phyloP scores from a whole-genome alignment of 2,113 vertebrate genomes.

The Tetrao urogallus region DNA sequence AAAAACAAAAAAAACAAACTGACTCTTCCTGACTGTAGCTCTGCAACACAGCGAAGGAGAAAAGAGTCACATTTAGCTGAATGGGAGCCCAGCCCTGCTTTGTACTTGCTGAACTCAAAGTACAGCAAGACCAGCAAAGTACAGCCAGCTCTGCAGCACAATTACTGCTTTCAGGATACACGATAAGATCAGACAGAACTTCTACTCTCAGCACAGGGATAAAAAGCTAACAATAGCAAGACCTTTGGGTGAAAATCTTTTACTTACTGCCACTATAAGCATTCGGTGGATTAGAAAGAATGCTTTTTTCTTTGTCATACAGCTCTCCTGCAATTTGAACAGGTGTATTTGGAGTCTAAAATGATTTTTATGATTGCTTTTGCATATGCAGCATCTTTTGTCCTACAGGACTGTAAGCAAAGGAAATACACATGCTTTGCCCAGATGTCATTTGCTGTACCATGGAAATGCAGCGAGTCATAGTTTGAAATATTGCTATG shows the following conservation, averaged over 20 bases:
- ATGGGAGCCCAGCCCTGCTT: not conserved
- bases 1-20: too few species aligned
- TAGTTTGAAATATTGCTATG: not conserved
- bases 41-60: not conserved
- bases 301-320: not conserved
- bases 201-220: not conserved
- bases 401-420: not conserved
- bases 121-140: not conserved
- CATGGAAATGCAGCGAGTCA: not conserved
- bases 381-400: not conserved
- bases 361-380: not conserved
- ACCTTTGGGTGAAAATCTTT: not conserved
- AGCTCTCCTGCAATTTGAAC: not conserved
- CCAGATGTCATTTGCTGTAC: not conserved
- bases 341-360: not conserved
- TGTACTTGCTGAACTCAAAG: not conserved
- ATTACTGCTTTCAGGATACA: not conserved
- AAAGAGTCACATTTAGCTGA: not conserved
- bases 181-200: not conserved
- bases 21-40: not conserved
- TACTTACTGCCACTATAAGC: not conserved
- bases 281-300: not conserved
- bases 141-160: not conserved
- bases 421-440: not conserved
- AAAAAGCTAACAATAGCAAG: slow-evolving; percentile 13